These are phyloP conservation scores for Drosophila dunni DNA, from an alignment of 1,140 invertebrate genomes.

Conservation along the genomic window DNA sequence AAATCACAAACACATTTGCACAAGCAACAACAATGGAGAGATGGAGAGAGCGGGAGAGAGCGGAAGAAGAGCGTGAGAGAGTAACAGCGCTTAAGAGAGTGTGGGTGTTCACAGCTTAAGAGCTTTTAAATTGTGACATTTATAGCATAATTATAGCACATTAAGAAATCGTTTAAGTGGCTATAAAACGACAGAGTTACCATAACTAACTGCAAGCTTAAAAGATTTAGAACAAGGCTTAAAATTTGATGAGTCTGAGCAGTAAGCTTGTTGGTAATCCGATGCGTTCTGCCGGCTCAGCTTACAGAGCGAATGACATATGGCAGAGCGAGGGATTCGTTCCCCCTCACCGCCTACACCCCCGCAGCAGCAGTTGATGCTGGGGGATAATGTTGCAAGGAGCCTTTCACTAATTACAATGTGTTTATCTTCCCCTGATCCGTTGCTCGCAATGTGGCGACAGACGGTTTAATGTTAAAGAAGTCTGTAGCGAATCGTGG, in stretches of 20 bases:
- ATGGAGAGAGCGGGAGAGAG: not conserved
- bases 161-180: not conserved
- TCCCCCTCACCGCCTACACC: conserved; percentile 1
- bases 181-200: not conserved
- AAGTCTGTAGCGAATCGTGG: conserved; percentile 1
- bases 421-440: conserved; percentile 63
- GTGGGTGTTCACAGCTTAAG: not conserved
- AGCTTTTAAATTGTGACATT: not conserved
- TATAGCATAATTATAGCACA: not conserved
- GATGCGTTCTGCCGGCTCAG: conserved; percentile 66
- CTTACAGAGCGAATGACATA: conserved; percentile 70
- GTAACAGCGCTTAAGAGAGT: not conserved
- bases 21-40: not conserved
- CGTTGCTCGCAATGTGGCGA: conserved; percentile 63
- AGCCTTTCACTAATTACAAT: conserved; percentile 69
- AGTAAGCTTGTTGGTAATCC: conserved; percentile 44
- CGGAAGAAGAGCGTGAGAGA: not conserved
- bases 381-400: conserved; percentile 16
- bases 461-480: conserved; percentile 57
- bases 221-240: conserved; percentile 26
- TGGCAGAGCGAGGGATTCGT: conserved; percentile 31
- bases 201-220: not conserved
- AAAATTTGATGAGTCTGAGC: conserved; percentile 31
- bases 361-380: conserved; percentile 10
- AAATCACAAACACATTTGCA: not conserved